Evolutionary conservation across 2,113 vertebrate species (phyloP).

Genomic region (Oxygymnocypris stewartii): DNA sequence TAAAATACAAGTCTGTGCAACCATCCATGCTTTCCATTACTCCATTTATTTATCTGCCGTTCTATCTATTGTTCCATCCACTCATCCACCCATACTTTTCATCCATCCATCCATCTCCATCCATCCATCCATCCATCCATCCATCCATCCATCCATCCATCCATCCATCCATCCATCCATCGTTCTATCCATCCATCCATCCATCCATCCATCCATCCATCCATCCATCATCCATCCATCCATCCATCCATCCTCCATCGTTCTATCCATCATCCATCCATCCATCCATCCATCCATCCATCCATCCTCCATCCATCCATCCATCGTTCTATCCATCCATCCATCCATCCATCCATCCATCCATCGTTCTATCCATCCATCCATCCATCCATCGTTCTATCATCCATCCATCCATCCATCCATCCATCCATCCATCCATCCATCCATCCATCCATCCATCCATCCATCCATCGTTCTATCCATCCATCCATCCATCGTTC

Average conservation of each 20-base stretch:
- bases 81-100: not conserved
- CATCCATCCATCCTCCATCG: not conserved
- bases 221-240: not conserved
- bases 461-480: too few species aligned
- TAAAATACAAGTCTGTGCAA: too few species aligned
- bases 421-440: too few species aligned
- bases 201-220: not conserved
- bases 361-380: not conserved
- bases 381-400: not conserved
- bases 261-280: accelerated
- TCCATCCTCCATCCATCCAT: not conserved
- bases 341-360: not conserved
- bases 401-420: not conserved
- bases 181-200: not conserved
- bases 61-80: not conserved
- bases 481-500: not conserved
- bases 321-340: not conserved
- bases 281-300: not conserved
- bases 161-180: not conserved
- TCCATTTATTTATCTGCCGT: not conserved
- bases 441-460: not conserved
- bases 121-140: not conserved
- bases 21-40: not conserved
- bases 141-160: not conserved
- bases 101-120: not conserved